Evolutionary conservation across 2,797 vertebrate species (phyloP).

Genomic region (Eupleurogrammus muticus): DNA sequence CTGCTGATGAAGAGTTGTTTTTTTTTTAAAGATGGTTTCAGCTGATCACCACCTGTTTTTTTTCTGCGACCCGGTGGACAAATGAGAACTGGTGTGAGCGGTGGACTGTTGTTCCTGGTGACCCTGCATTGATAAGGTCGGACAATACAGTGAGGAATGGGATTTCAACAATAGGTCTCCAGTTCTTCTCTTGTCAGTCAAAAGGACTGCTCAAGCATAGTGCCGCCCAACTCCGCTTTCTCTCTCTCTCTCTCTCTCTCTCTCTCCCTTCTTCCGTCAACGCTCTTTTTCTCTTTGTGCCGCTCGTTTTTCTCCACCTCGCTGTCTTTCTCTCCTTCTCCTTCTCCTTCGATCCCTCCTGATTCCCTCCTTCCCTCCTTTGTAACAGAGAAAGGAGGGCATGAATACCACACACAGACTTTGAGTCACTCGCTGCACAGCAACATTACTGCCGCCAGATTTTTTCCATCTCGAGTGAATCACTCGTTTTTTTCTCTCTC

Average conservation of each 20-base stretch:
- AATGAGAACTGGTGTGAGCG: slow-evolving; percentile 43
- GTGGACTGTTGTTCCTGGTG: slow-evolving; percentile 53
- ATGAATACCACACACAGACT: slow-evolving; percentile 85
- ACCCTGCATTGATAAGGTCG: slow-evolving; percentile 72
- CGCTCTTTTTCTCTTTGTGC: slow-evolving; percentile 60
- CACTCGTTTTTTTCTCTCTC: slow-evolving; percentile 18
- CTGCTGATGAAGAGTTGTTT: not conserved
- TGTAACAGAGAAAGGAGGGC: slow-evolving; percentile 63
- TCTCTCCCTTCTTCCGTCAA: slow-evolving; percentile 52
- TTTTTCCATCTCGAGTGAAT: slow-evolving; percentile 78
- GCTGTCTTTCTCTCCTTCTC: slow-evolving; percentile 47
- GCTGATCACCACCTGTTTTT: slow-evolving; percentile 30
- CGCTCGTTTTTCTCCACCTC: slow-evolving; percentile 51
- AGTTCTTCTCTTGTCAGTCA: slow-evolving; percentile 68
- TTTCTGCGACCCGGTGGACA: slow-evolving; percentile 16
- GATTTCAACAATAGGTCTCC: slow-evolving; percentile 63
- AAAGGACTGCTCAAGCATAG: slow-evolving; percentile 86
- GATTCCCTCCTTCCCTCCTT: slow-evolving; percentile 53
- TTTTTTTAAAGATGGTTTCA: not conserved
- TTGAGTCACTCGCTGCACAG: slow-evolving; percentile 65
- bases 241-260: slow-evolving; percentile 54
- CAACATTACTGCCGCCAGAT: slow-evolving; percentile 71
- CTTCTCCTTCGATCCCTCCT: slow-evolving; percentile 51
- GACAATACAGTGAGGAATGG: slow-evolving; percentile 77
- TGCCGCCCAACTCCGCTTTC: slow-evolving; percentile 47